phyloP scores from a whole-genome alignment of 1,140 invertebrate species.

The Micrasema minimum region DNA sequence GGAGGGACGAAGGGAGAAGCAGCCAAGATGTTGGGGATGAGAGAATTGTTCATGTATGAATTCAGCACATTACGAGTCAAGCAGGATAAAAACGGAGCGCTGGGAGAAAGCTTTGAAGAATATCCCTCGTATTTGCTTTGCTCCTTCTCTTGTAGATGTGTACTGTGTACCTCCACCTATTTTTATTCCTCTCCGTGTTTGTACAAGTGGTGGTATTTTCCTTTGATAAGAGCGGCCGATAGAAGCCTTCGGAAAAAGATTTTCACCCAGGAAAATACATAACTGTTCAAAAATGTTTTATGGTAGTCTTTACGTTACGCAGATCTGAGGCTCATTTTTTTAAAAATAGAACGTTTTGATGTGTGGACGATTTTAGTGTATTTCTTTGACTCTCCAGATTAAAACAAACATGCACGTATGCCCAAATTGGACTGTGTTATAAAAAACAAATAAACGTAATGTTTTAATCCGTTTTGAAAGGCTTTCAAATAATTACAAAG shows the following conservation, averaged over 20 bases:
- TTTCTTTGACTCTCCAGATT: no score
- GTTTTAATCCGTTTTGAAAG: no score
- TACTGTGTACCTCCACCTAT: not conserved
- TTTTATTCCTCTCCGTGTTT: constrained; percentile 33
- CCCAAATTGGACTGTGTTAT: no score
- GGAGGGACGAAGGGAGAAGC: constrained; percentile 2
- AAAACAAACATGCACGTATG: no score
- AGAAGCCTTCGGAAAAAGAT: not conserved
- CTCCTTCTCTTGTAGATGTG: constrained; percentile 25
- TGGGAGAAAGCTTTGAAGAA: constrained; percentile 65
- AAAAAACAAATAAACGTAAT: no score
- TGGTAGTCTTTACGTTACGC: no score
- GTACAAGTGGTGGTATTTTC: constrained; percentile 38
- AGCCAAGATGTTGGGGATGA: constrained; percentile 55
- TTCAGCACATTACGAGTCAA: constrained; percentile 69
- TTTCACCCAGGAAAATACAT: no score
- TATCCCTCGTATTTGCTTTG: constrained; percentile 59
- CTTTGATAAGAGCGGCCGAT: constrained; percentile 19
- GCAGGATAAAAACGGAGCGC: constrained; percentile 68
- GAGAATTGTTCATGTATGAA: constrained; percentile 68
- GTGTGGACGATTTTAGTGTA: no score
- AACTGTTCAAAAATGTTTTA: no score
- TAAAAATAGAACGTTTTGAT: no score
- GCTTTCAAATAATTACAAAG: no score
- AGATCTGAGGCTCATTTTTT: no score